These are phyloP conservation scores for Pseudoips prasinana DNA, from an alignment of 2,888 invertebrate genomes.

Conservation along the genomic window DNA sequence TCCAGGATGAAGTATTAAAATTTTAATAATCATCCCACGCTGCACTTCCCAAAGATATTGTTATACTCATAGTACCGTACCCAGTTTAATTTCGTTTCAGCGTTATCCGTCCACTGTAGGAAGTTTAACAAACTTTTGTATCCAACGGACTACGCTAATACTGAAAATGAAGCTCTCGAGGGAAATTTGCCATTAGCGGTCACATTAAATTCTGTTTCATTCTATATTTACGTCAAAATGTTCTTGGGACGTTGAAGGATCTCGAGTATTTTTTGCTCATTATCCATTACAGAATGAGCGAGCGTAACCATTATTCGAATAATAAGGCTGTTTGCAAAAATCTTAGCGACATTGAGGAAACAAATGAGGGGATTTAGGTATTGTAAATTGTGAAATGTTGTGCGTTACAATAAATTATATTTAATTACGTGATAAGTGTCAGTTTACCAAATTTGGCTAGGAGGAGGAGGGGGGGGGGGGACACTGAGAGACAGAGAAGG, in stretches of 20 bases:
- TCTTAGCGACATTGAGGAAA: too few species aligned
- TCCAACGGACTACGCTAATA: conserved; percentile 38
- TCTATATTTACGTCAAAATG: conserved; percentile 51
- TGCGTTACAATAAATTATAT: too few species aligned
- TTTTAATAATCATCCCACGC: conserved; percentile 7
- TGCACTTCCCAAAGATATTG: conserved; percentile 13
- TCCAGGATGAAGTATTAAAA: conserved; percentile 6
- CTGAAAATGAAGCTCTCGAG: conserved; percentile 63
- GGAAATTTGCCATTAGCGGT: conserved; percentile 72
- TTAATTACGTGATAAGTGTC: too few species aligned
- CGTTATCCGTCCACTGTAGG: conserved; percentile 36
- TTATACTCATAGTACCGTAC: conserved; percentile 7
- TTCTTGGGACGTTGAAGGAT: conserved; percentile 28
- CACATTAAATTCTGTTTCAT: conserved; percentile 64
- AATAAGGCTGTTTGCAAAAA: too few species aligned
- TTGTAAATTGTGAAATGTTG: too few species aligned
- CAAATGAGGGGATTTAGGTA: too few species aligned
- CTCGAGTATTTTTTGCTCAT: conserved; percentile 19
- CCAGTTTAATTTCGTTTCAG: conserved; percentile 34
- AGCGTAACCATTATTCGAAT: background rate
- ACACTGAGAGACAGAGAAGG: too few species aligned
- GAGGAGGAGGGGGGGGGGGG: too few species aligned
- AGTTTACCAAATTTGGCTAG: too few species aligned
- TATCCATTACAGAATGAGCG: conserved; percentile 10
- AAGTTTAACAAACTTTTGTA: conserved; percentile 51